phyloP scores from a whole-genome alignment of 2,797 vertebrate species.

The Anniella stebbinsi region DNA sequence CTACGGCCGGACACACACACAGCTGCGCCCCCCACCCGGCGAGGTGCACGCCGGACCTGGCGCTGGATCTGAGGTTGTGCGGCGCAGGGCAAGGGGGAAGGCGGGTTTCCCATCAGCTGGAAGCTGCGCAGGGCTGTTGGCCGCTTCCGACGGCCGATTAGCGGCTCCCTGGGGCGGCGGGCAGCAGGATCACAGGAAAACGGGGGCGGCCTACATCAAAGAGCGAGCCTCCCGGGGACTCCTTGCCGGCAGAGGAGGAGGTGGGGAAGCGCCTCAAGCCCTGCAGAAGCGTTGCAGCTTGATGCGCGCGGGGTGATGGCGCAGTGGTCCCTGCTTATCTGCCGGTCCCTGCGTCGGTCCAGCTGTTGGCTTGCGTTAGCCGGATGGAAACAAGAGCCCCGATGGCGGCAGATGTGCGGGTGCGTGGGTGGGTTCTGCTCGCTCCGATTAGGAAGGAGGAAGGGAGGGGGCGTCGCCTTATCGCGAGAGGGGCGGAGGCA shows the following conservation, averaged over 20 bases:
- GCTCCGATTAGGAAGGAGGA: background rate
- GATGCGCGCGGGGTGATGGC: too few species aligned
- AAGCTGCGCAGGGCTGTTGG: background rate
- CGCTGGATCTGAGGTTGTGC: background rate
- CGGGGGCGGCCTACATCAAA: background rate
- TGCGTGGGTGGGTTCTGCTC: background rate
- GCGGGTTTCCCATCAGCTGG: background rate
- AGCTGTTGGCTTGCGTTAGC: background rate
- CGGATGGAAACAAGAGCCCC: background rate
- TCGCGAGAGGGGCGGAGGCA: background rate
- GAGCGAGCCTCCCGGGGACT: background rate
- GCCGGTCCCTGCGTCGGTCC: background rate
- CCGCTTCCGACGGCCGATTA: background rate
- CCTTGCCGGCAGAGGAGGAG: background rate
- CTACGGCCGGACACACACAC: background rate
- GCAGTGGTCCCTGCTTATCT: fast-evolving
- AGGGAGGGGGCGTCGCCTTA: background rate
- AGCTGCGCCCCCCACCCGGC: background rate
- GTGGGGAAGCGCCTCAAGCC: background rate
- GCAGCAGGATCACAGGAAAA: background rate
- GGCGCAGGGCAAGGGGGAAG: too few species aligned
- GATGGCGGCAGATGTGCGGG: background rate
- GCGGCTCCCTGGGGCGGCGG: background rate
- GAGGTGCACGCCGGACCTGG: background rate
- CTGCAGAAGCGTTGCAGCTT: background rate